These are phyloP conservation scores for Hypena proboscidalis DNA, from an alignment of 2,888 invertebrate species.

Conservation along the genomic window DNA sequence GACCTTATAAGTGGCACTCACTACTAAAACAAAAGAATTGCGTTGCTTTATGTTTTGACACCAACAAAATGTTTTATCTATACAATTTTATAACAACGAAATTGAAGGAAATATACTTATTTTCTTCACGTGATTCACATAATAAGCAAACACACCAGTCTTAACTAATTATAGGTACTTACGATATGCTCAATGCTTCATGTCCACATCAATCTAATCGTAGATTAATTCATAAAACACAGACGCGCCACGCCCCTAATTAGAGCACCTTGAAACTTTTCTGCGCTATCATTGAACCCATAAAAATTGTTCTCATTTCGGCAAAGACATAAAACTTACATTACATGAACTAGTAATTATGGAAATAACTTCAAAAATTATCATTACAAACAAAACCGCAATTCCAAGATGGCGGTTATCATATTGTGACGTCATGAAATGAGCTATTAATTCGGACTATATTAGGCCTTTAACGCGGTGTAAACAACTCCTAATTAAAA, in stretches of 20 bases:
- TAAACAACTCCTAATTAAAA: slow-evolving; percentile 62
- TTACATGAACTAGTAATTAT: slow-evolving; percentile 41
- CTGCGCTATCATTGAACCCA: slow-evolving; percentile 41
- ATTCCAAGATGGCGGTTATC: slow-evolving; percentile 17
- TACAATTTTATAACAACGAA: too few species aligned
- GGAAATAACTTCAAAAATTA: slow-evolving; percentile 46
- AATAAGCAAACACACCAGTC: too few species aligned
- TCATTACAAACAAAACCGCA: slow-evolving; percentile 45
- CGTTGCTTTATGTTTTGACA: too few species aligned
- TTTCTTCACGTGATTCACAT: too few species aligned
- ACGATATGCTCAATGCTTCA: not conserved
- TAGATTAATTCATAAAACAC: slow-evolving; percentile 33
- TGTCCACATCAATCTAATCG: slow-evolving; percentile 24
- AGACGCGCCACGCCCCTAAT: slow-evolving; percentile 38
- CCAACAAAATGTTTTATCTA: too few species aligned
- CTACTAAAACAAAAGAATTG: too few species aligned
- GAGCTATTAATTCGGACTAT: slow-evolving; percentile 66
- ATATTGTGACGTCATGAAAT: slow-evolving; percentile 54
- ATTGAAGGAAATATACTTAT: too few species aligned
- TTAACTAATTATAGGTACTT: not conserved
- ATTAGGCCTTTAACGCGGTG: slow-evolving; percentile 59
- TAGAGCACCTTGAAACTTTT: slow-evolving; percentile 21
- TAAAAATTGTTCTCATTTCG: slow-evolving; percentile 38
- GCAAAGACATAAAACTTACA: slow-evolving; percentile 42
- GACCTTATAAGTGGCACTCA: too few species aligned